phyloP scores from a whole-genome alignment of 2,888 invertebrate genomes.

The Syrista parreyssii region DNA sequence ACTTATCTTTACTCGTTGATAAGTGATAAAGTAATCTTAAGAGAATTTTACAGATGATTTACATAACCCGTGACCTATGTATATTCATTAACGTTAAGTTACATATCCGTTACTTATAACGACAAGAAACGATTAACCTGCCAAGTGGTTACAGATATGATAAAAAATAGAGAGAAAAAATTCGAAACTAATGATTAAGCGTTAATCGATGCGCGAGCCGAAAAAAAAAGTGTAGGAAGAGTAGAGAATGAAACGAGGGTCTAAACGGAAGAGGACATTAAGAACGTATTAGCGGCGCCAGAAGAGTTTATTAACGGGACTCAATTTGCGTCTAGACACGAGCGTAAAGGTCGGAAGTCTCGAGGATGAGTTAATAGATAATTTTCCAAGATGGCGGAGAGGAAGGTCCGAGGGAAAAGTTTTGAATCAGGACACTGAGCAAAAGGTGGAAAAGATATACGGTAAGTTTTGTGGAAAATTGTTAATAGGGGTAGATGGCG shows the following conservation, averaged over 20 bases:
- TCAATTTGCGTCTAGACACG: not conserved
- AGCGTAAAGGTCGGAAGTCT: not conserved
- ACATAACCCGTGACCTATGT: not conserved
- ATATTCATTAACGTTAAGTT: not conserved
- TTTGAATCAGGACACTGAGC: not conserved
- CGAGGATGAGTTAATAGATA: not conserved
- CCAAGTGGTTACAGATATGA: not conserved
- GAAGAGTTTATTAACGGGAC: not conserved
- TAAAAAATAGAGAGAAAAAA: not conserved
- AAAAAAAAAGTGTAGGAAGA: not conserved
- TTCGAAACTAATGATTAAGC: not conserved
- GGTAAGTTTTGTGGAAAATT: not conserved
- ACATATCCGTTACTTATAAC: not conserved
- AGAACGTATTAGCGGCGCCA: slow-evolving; percentile 1
- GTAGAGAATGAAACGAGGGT: not conserved
- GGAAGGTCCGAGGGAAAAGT: not conserved
- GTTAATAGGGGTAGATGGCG: not conserved
- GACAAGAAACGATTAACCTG: not conserved
- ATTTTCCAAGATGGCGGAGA: not conserved
- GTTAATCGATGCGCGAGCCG: slow-evolving; percentile 1
- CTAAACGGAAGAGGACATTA: not conserved
- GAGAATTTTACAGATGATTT: not conserved
- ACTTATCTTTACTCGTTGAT: not conserved
- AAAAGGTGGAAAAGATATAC: not conserved
- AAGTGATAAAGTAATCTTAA: not conserved